Conservation (phyloP, 2,888 invertebrate genomes). For the Mesoligia furuncula region DNA sequence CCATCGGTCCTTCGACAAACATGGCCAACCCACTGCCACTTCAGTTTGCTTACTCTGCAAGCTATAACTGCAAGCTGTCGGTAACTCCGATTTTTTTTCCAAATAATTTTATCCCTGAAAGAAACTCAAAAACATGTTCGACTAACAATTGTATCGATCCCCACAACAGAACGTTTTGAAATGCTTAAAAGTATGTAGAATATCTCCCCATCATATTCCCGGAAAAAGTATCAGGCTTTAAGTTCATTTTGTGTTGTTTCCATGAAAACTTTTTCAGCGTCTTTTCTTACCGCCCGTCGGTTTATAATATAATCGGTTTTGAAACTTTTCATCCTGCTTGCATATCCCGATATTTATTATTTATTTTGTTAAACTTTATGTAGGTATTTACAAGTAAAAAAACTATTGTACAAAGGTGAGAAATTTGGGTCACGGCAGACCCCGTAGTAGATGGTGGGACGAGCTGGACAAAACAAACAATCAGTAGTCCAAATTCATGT, state of each 20-base stretch:
- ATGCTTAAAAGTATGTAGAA: background rate
- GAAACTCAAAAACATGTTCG: background rate
- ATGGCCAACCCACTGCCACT: no score
- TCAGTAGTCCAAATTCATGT: no score
- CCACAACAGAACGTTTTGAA: background rate
- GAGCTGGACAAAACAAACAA: no score
- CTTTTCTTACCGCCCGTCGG: no score
- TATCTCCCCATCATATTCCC: background rate
- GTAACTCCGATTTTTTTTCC: no score
- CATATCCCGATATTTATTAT: background rate
- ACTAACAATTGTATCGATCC: background rate
- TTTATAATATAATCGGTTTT: conserved; percentile 8
- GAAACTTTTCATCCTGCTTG: background rate
- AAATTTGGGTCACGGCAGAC: no score
- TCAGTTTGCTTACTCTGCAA: no score
- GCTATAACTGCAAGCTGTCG: no score
- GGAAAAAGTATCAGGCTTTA: background rate
- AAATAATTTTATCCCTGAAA: no score
- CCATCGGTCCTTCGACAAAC: no score
- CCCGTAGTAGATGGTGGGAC: no score
- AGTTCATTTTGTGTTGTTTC: background rate
- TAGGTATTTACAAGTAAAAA: background rate
- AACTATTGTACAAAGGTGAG: background rate
- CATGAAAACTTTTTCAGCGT: background rate
- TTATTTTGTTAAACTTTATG: no score